Base-by-base conservation (phyloP, 2,113 vertebrate genomes). In the Rhynchopsitta pachyrhyncha region DNA sequence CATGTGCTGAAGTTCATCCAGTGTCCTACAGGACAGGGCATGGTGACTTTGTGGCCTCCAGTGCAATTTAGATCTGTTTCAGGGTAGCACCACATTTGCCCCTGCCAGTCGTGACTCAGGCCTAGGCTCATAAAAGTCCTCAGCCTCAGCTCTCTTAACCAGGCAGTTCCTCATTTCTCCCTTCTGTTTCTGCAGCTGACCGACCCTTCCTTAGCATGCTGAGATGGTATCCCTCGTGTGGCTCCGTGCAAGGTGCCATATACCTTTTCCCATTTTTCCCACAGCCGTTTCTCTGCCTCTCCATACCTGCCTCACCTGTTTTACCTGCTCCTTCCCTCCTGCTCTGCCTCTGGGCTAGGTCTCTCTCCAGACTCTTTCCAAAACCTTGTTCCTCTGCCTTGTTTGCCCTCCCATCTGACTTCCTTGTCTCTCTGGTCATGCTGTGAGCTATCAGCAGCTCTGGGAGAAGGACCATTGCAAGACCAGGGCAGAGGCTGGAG, bases 261-360 rank as follows among this genome's bases (percentile, higher is more conserved):
- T n/a, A 29, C 18, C 31, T 88, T 86, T 70, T 92, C 84, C 73
- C 31, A 1, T 69, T 93, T 94, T 96, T 93, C 95, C 83, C 90
- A 93, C 92, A 92, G 92, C 77, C 0, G 0, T 75, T 89, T 88
- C 64, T 96, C 64, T 82, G 59, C 47, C 33, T 79, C 44, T 96
- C 49, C n/a, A 5, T 93, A 94, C 93, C 44, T 86, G 95, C 70
- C 84, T 95, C 86, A 47, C 96, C 93, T 93, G 96, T 95, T 95
- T 78, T 93, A 88, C 92, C 86, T 95, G 93, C 80, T 94, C 69
- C 59, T 78, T 90, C 50, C 55, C 64, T 94, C 50, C 76, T 0
- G 62, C 73, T 96, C 62, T 94, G 86, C 86, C 88, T 76, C 66
- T 75, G 57, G 86, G 92, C 86, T 91, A 88, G 90, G 92, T 96